A percentile compares a stretch with the other conserved stretches of the same genome.
These are phyloP conservation scores for Lutraria rhynchaena DNA, from an alignment of 1,140 invertebrate species.

Conservation along the genomic window DNA sequence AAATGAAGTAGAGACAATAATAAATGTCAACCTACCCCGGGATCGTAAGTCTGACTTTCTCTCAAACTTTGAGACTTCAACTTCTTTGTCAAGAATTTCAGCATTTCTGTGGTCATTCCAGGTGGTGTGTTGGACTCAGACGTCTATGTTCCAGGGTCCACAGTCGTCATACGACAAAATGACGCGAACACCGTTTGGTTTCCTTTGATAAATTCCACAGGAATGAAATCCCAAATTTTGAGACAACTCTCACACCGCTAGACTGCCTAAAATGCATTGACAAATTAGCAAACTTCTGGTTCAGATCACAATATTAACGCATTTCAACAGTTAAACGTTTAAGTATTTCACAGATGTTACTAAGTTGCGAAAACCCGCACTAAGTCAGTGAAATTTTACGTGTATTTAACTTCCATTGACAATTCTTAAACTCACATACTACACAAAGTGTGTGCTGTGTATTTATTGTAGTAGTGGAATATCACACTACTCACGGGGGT, in stretches of 20 bases:
- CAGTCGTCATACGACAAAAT: too few species aligned
- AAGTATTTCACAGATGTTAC: not conserved
- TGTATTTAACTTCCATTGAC: constrained; percentile 44
- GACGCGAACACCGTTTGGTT: too few species aligned
- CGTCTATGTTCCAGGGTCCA: not conserved
- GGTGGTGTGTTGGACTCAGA: not conserved
- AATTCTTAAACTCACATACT: constrained; percentile 45
- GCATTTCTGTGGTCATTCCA: constrained; percentile 49
- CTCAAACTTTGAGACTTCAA: constrained; percentile 50
- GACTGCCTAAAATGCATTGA: not conserved
- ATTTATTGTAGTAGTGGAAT: constrained; percentile 55
- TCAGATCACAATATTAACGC: not conserved
- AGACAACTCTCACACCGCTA: not conserved
- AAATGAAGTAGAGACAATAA: not conserved
- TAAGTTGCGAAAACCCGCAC: constrained; percentile 25
- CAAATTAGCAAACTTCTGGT: not conserved
- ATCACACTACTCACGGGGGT: constrained; percentile 31
- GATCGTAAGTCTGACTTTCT: constrained; percentile 21
- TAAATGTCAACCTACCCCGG: constrained; percentile 11
- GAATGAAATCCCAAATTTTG: constrained; percentile 24
- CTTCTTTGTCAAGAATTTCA: constrained; percentile 52
- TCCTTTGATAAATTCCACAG: too few species aligned
- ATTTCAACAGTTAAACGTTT: not conserved
- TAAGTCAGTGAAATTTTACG: constrained; percentile 13
- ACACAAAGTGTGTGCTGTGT: constrained; percentile 51